These are phyloP conservation scores for Dendrolimus houi DNA, from an alignment of 2,888 invertebrate genomes.

Conservation along the genomic window DNA sequence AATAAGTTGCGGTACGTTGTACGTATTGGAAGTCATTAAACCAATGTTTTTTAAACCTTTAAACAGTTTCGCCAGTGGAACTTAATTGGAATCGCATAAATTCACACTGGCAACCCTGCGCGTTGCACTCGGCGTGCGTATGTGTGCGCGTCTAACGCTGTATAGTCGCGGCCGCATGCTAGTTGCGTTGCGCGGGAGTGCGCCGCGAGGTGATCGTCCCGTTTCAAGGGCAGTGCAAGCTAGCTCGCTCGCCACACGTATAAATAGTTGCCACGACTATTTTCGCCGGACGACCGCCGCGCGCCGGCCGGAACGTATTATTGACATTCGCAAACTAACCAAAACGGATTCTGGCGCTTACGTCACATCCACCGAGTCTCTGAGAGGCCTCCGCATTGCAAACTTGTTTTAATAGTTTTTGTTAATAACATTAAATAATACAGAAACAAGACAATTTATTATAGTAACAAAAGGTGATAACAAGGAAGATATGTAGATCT, in stretches of 20 bases:
- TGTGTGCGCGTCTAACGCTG: slow-evolving; percentile 28
- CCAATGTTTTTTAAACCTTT: too few relatives aligned
- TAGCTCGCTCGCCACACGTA: slow-evolving; percentile 59
- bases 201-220: slow-evolving; percentile 69
- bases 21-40: too few relatives aligned
- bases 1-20: too few relatives aligned
- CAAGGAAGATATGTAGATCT: too few relatives aligned
- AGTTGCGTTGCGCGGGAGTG: slow-evolving; percentile 39
- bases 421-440: too few relatives aligned
- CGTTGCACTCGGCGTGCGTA: slow-evolving; percentile 35
- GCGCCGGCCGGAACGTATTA: slow-evolving; percentile 63
- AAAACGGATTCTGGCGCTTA: slow-evolving; percentile 43
- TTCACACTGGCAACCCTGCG: slow-evolving; percentile 5
- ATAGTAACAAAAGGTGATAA: too few relatives aligned
- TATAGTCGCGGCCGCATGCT: slow-evolving; percentile 20
- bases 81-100: too few relatives aligned
- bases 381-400: not conserved
- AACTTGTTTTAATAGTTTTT: too few relatives aligned
- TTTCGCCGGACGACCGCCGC: slow-evolving; percentile 46
- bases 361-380: slow-evolving; percentile 11
- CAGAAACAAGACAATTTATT: too few relatives aligned
- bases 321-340: slow-evolving; percentile 69
- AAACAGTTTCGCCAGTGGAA: too few relatives aligned
- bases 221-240: slow-evolving; percentile 73
- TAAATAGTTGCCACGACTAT: slow-evolving; percentile 71